Evolutionary conservation across 2,113 vertebrate genomes (phyloP).

Genomic region (Albula goreensis): DNA sequence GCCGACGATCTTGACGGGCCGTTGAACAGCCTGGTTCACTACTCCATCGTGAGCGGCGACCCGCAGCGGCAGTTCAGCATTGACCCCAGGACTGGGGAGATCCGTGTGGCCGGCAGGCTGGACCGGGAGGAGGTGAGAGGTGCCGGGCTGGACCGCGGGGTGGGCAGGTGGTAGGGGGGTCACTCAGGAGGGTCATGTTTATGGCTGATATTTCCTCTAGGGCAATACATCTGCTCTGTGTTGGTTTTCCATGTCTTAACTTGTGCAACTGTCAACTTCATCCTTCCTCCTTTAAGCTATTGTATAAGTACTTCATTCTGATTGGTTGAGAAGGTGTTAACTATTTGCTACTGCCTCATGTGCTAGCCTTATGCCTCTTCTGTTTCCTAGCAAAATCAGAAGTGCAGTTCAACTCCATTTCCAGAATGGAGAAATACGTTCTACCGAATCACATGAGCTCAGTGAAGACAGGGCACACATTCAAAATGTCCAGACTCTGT

Average conservation of each 20-base stretch:
- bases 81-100: conserved; percentile 78
- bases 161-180: neutral
- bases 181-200: neutral
- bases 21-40: conserved; percentile 82
- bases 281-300: too few species aligned
- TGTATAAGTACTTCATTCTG: too few species aligned
- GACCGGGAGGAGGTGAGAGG: conserved; percentile 89
- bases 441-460: too few species aligned
- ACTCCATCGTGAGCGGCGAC: conserved; percentile 85
- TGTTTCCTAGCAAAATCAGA: too few species aligned
- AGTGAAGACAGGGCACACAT: too few species aligned
- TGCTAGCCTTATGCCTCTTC: too few species aligned
- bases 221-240: neutral
- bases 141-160: neutral
- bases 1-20: conserved; percentile 85
- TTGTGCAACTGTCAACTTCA: too few species aligned
- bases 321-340: too few species aligned
- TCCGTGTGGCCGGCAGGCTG: conserved; percentile 76
- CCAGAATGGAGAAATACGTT: too few species aligned
- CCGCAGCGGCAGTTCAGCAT: conserved; percentile 80
- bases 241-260: neutral
- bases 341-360: too few species aligned
- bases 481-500: too few species aligned
- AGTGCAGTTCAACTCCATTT: too few species aligned
- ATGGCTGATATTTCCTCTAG: neutral